These are phyloP conservation scores for Patiria miniata DNA, from an alignment of 35 echinoderm and acorn worm species.

Conservation along the genomic window DNA sequence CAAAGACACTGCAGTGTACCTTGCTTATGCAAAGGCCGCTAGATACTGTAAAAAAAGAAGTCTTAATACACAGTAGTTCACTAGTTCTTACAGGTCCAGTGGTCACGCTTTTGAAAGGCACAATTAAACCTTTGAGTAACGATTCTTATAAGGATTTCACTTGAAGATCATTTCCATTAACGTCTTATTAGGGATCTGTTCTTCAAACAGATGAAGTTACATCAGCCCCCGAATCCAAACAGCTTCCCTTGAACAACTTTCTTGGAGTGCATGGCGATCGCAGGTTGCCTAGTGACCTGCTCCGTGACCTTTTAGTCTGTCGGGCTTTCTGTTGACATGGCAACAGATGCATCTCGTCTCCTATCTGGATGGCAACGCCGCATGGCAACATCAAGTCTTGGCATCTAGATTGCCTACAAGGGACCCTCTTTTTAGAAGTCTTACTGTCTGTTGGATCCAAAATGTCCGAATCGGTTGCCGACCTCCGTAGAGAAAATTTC, in stretches of 20 bases:
- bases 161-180: no score
- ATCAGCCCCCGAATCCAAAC: background rate
- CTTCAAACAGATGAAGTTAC: background rate
- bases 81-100: no score
- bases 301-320: constrained; percentile 23
- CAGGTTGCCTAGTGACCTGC: constrained; percentile 27
- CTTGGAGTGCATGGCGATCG: background rate
- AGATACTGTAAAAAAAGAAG: no score
- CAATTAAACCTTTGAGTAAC: no score
- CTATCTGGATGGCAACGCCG: background rate
- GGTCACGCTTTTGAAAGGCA: no score
- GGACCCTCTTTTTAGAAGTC: background rate
- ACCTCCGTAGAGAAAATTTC: background rate
- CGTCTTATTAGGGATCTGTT: no score
- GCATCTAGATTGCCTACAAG: background rate
- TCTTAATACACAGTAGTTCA: no score
- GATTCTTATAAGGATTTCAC: no score
- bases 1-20: no score
- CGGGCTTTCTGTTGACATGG: background rate
- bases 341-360: constrained; percentile 27
- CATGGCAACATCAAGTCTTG: background rate
- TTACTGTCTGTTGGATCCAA: constrained; percentile 21
- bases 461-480: constrained; percentile 11
- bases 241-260: background rate
- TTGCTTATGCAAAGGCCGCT: no score